Conservation (phyloP, 2,113 vertebrate genomes). For the Spilogale gracilis region DNA sequence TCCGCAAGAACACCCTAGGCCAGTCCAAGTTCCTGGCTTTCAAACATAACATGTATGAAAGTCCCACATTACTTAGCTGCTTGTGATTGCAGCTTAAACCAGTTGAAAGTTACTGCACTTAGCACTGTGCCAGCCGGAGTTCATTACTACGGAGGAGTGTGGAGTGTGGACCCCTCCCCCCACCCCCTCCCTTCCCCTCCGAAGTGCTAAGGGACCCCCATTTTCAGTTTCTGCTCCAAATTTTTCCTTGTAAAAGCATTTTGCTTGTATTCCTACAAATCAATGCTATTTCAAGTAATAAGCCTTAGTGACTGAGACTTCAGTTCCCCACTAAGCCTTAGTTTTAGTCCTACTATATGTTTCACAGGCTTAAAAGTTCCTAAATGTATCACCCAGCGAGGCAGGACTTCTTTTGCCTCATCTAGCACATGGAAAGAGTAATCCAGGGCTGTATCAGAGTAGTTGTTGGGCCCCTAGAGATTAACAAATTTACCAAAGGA, state of each 20-base stretch:
- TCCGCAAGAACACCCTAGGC: neutral
- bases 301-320: neutral
- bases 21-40: neutral
- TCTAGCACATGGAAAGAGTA: neutral
- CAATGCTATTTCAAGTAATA: neutral
- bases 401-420: neutral
- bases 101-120: slow-evolving; percentile 12
- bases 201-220: neutral
- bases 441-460: neutral
- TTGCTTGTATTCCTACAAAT: neutral
- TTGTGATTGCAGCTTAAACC: neutral
- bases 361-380: neutral
- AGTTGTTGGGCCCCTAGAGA: slow-evolving; percentile 8
- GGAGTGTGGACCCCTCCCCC: neutral
- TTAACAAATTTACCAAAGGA: slow-evolving; percentile 37
- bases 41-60: neutral
- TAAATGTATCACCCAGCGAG: neutral
- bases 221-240: slow-evolving; percentile 12
- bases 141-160: neutral
- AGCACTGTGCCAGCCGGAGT: neutral
- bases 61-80: neutral
- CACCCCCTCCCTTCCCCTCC: neutral
- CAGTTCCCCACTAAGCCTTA: neutral
- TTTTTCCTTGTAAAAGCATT: neutral
- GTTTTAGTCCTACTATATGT: neutral